Conservation (phyloP, 2,113 vertebrate genomes). For the Myocastor coypus region DNA sequence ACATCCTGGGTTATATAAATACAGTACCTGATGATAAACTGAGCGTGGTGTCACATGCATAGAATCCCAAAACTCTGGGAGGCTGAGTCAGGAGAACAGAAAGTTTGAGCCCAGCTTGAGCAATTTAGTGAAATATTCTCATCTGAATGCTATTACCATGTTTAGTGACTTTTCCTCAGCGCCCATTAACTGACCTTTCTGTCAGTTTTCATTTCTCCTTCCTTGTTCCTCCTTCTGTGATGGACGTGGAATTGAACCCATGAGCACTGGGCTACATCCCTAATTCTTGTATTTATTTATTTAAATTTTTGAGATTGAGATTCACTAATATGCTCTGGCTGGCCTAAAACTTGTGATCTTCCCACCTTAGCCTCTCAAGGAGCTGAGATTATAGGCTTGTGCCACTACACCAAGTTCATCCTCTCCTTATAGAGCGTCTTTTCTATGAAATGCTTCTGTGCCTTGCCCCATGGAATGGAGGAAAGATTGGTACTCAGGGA, state of each 20-base stretch:
- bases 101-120: neutral
- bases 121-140: neutral
- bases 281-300: neutral
- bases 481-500: neutral
- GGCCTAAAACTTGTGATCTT: neutral
- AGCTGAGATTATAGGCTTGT: neutral
- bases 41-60: neutral
- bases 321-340: neutral
- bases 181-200: neutral
- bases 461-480: neutral
- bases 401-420: neutral
- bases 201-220: neutral
- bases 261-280: neutral
- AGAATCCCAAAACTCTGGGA: neutral
- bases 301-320: neutral
- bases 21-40: neutral
- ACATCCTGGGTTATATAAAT: conserved; percentile 10
- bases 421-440: neutral
- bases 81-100: neutral
- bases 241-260: neutral
- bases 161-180: neutral
- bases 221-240: neutral
- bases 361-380: neutral
- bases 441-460: neutral
- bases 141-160: neutral